phyloP scores from a whole-genome alignment of 1,140 invertebrate species.

The Helicoverpa armigera region DNA sequence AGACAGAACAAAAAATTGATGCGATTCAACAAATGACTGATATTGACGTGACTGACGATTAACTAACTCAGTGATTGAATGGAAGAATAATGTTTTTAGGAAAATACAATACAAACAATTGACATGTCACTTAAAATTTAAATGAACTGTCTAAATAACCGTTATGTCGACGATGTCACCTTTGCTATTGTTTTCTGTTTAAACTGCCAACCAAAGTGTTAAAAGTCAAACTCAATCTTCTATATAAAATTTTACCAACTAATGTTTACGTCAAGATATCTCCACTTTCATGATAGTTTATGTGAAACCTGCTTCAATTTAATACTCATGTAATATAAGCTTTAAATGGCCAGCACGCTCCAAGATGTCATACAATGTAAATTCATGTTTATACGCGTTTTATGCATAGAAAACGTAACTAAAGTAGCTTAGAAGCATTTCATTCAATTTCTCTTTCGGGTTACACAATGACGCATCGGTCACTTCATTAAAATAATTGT shows the following conservation, averaged over 20 bases:
- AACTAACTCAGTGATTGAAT: too few species aligned
- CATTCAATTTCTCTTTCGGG: conserved; percentile 44
- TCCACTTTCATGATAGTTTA: background rate
- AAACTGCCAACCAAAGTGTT: too few species aligned
- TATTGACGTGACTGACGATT: background rate
- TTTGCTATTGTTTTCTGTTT: too few species aligned
- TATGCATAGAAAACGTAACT: conserved; percentile 5
- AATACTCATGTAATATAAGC: background rate
- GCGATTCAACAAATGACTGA: background rate
- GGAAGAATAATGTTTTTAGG: too few species aligned
- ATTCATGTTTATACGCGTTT: conserved; percentile 28
- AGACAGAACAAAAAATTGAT: conserved; percentile 8
- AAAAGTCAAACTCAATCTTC: too few species aligned
- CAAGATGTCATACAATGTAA: conserved; percentile 30
- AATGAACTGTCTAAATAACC: too few species aligned
- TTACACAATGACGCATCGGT: conserved; percentile 34
- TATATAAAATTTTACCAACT: too few species aligned
- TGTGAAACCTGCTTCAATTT: background rate
- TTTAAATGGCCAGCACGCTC: background rate
- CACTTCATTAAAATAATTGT: conserved; percentile 42
- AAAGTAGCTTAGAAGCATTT: conserved; percentile 8
- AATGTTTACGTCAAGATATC: background rate
- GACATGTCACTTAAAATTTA: too few species aligned
- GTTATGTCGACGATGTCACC: too few species aligned
- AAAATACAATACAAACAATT: too few species aligned